Evolutionary conservation across 2,113 vertebrate species (phyloP).

Genomic region (Amblyornis subalaris): DNA sequence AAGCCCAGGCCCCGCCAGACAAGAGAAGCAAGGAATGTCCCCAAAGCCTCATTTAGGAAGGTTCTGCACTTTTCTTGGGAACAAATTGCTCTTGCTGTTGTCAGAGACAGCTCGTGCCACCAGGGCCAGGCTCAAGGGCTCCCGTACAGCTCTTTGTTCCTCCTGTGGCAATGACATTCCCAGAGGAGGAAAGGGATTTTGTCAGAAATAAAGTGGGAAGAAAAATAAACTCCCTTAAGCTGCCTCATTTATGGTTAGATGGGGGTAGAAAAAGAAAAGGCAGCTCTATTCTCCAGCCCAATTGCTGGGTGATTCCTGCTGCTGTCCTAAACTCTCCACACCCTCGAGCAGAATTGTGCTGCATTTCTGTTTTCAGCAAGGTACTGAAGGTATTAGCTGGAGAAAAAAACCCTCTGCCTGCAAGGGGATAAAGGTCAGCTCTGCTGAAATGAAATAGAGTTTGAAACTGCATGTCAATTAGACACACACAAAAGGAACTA

Average conservation of each 20-base stretch:
- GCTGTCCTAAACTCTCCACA: not conserved
- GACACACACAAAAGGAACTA: conserved; percentile 48
- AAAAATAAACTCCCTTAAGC: not conserved
- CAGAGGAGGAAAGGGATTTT: not conserved
- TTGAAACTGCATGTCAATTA: conserved; percentile 55
- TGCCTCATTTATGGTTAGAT: not conserved
- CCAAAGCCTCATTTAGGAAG: not conserved
- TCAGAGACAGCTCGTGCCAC: not conserved
- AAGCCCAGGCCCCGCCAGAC: not conserved
- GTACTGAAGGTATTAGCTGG: not conserved
- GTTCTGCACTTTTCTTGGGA: not conserved
- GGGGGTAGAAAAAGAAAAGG: not conserved
- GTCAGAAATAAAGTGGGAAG: not conserved
- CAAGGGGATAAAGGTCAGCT: conserved; percentile 42
- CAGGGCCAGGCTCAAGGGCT: not conserved
- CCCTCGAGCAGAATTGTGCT: not conserved
- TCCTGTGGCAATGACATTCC: not conserved
- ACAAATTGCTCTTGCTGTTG: not conserved
- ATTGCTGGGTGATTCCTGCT: not conserved
- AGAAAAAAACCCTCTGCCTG: not conserved
- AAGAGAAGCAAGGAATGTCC: not conserved
- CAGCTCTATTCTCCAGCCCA: not conserved
- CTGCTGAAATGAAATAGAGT: conserved; percentile 57
- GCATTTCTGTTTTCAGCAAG: not conserved
- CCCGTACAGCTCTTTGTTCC: not conserved